phyloP scores from a whole-genome alignment of 2,888 invertebrate species.

The Rhagonycha fulva region DNA sequence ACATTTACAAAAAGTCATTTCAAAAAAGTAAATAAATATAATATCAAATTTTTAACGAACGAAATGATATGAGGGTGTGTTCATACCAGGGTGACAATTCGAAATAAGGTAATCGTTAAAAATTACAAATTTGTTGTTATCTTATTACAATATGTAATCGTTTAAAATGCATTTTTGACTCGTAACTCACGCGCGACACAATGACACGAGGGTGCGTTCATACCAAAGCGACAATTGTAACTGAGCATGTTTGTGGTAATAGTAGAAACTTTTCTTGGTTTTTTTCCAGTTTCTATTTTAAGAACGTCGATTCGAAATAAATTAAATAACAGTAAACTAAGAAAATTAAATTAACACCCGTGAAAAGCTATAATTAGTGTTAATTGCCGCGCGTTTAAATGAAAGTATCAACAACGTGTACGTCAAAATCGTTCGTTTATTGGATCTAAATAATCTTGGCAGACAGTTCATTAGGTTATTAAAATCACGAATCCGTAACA shows the following conservation, averaged over 20 bases:
- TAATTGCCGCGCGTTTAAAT: neutral
- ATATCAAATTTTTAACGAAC: neutral
- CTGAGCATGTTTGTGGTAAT: neutral
- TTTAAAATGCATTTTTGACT: neutral
- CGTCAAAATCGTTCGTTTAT: neutral
- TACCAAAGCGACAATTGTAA: neutral
- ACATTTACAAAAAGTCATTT: too few species aligned
- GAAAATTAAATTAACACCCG: neutral
- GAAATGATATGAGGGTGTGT: neutral
- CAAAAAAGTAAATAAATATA: neutral
- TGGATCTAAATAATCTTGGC: neutral
- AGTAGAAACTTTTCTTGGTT: neutral
- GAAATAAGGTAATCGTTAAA: neutral
- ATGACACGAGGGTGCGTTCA: neutral
- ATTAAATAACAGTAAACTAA: neutral
- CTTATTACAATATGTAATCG: neutral
- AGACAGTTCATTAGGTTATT: neutral
- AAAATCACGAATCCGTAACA: neutral
- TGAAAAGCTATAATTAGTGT: neutral
- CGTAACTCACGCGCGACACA: neutral
- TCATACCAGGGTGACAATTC: neutral
- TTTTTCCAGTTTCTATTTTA: neutral
- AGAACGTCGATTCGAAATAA: neutral
- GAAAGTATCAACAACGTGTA: neutral
- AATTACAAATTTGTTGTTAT: neutral